These are phyloP conservation scores for Standfussiana lucernea DNA, from an alignment of 2,888 invertebrate genomes.

Conservation along the genomic window DNA sequence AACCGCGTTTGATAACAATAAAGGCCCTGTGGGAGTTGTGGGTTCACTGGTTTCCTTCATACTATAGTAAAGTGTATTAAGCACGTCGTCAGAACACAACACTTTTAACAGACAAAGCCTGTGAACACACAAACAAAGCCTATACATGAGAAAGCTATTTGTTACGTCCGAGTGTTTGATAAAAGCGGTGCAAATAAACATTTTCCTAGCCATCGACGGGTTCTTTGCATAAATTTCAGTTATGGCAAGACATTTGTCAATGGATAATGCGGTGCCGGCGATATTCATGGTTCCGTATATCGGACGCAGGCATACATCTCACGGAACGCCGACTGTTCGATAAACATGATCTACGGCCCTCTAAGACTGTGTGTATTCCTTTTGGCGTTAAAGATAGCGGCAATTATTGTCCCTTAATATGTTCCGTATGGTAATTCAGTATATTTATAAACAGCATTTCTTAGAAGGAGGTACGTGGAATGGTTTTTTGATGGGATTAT, in stretches of 20 bases:
- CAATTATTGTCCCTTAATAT: slow-evolving; percentile 54
- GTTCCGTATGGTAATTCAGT: slow-evolving; percentile 45
- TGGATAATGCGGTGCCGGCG: slow-evolving; percentile 70
- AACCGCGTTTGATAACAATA: neutral
- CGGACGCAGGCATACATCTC: slow-evolving; percentile 66
- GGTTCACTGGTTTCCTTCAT: neutral
- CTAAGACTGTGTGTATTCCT: slow-evolving; percentile 58
- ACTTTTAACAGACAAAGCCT: slow-evolving; percentile 52
- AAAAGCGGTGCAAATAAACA: slow-evolving; percentile 73
- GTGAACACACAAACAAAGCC: slow-evolving; percentile 42
- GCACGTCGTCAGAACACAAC: slow-evolving; percentile 53
- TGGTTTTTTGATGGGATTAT: slow-evolving; percentile 31
- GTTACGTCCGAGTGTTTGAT: slow-evolving; percentile 64
- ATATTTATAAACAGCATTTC: slow-evolving; percentile 19
- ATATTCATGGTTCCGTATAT: slow-evolving; percentile 70
- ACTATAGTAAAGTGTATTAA: slow-evolving; percentile 19
- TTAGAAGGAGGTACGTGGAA: slow-evolving; percentile 20
- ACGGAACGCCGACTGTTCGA: slow-evolving; percentile 60
- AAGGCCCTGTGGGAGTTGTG: neutral
- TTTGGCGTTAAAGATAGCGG: slow-evolving; percentile 50
- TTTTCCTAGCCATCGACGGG: slow-evolving; percentile 67
- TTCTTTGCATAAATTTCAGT: slow-evolving; percentile 75
- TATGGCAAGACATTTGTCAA: slow-evolving; percentile 78
- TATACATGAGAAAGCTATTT: slow-evolving; percentile 62
- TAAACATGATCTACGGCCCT: slow-evolving; percentile 65